Evolutionary conservation across 1,140 invertebrate species (phyloP).

Genomic region (Macrotrachela quadricornifera): DNA sequence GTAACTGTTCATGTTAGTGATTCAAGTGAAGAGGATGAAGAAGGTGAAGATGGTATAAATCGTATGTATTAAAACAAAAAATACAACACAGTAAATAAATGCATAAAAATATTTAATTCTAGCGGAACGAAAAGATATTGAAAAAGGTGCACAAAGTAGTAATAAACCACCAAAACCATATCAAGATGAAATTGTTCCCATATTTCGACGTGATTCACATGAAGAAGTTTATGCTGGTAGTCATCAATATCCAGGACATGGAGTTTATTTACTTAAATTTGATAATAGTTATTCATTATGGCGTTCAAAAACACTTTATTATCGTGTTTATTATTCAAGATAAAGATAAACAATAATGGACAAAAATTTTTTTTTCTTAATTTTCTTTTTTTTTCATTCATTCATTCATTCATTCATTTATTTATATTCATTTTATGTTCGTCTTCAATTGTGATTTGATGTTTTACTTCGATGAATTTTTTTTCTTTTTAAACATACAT

Average conservation of each 20-base stretch:
- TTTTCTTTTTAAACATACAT: too few relatives aligned
- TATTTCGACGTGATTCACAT: slow-evolving; percentile 83
- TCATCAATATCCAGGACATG: slow-evolving; percentile 74
- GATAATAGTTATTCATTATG: slow-evolving; percentile 97
- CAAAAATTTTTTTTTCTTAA: too few relatives aligned
- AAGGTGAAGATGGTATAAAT: slow-evolving; percentile 29
- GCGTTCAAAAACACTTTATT: slow-evolving; percentile 95
- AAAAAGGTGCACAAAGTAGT: background rate
- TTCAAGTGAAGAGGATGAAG: slow-evolving; percentile 55
- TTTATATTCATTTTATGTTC: too few relatives aligned
- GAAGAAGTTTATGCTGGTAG: slow-evolving; percentile 88
- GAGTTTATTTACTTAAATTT: slow-evolving; percentile 93
- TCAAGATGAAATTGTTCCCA: slow-evolving; percentile 58
- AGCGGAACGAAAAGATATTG: background rate
- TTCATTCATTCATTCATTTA: too few relatives aligned
- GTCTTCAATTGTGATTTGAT: too few relatives aligned
- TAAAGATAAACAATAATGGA: too few relatives aligned
- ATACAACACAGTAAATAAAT: background rate
- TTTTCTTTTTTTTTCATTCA: too few relatives aligned
- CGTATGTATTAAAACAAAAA: background rate
- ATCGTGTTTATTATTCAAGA: background rate
- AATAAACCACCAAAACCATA: slow-evolving; percentile 33
- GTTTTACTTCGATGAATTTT: too few relatives aligned
- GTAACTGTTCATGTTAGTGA: slow-evolving; percentile 61
- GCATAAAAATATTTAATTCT: background rate